phyloP scores from a whole-genome alignment of 2,797 vertebrate species.

The Thripadectes ignobilis region DNA sequence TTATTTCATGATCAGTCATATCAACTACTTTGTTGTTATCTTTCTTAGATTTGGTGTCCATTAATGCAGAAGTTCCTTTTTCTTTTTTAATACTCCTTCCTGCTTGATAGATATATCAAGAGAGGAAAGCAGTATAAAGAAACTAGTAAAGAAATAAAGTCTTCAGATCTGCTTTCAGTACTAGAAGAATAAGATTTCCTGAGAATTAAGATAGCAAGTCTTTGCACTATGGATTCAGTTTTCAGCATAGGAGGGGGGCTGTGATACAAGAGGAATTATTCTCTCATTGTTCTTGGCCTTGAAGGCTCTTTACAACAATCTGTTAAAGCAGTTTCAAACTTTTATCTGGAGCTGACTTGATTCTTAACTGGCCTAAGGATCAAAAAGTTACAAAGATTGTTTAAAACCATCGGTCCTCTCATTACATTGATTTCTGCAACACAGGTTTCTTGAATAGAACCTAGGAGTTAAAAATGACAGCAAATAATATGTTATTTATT shows the following conservation, averaged over 20 bases:
- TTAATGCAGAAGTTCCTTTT: neutral
- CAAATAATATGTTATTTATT: neutral
- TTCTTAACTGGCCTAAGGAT: neutral
- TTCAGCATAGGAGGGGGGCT: neutral
- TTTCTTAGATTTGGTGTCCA: neutral
- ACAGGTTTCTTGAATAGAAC: neutral
- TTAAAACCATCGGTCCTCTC: neutral
- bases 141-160: neutral
- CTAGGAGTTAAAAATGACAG: neutral
- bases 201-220: neutral
- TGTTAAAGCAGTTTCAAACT: neutral
- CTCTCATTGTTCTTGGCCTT: neutral
- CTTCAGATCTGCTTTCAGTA: neutral
- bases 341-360: neutral
- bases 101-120: neutral
- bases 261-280: neutral
- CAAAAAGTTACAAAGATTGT: neutral
- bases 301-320: neutral
- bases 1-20: neutral
- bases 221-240: neutral
- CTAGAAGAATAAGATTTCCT: neutral
- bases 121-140: neutral
- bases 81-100: neutral
- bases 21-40: neutral
- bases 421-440: neutral